Evolutionary conservation across 2,797 vertebrate genomes (phyloP), one percentile per base, ranked within the genome.

Genomic region (Bryconaethiops microstoma): DNA sequence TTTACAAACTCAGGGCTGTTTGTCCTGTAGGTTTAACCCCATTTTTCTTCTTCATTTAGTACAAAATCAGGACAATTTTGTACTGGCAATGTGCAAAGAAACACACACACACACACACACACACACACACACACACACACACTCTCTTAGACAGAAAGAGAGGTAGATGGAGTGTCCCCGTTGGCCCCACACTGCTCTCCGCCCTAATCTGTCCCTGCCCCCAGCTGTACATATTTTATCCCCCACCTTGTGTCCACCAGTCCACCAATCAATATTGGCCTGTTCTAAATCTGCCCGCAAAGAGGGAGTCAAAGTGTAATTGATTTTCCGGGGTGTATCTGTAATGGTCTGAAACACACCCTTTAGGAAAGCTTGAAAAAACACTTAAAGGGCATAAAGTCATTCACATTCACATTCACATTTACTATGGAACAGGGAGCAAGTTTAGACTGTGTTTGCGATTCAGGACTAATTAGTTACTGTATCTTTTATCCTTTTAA

Each of bases 191-290:
- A 19, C 7, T 4, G 19, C 23, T 50, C 6, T 57, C 25, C 16
- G 17, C 60, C 23, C 40, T 21, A 21, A 70, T 25, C 70, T 79
- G 59, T 65, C 77, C 77, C 55, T 13, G 23, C n/a, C 67, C 62
- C 59, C 71, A 57, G 25, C 75, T 73, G 23, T 59, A 59, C 21
- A n/a, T 35, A 14, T 77, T 63, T 76, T 64, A 77, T 77, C 69
- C 67, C 60, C 40, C 69, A 74, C 60, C 69, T 67, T 70, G 40
- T 57, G 68, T 73, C 64, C 60, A 54, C 57, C 35, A 69, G 64
- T 76, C 4, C 5, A 35, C 62, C 23, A 35, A 64, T 64, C 62
- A 5, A 45, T 73, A 72, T 73, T 57, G 17, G 35, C 25, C 60
- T 8, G 14, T 67, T 29, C 19, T 74, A 73, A 67, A 50, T 67